phyloP scores from a whole-genome alignment of 2,888 invertebrate species.

The Tenthredo scrophulariae region DNA sequence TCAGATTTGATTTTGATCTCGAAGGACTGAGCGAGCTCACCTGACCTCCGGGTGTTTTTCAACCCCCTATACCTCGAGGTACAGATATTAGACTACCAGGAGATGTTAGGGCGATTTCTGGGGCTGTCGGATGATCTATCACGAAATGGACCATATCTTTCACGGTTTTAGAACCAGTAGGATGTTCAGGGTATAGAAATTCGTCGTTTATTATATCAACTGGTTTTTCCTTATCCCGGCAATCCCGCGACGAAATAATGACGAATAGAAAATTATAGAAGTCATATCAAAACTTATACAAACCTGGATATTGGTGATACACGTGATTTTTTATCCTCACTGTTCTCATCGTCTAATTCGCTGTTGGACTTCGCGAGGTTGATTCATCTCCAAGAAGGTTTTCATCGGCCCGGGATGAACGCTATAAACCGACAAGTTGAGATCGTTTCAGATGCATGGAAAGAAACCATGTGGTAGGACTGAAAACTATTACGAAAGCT shows the following conservation, averaged over 20 bases:
- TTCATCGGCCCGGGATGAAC: not conserved
- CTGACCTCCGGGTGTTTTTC: not conserved
- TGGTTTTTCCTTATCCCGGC: no score
- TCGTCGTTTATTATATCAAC: no score
- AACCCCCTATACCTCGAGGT: not conserved
- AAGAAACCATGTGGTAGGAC: no score
- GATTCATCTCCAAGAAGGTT: not conserved
- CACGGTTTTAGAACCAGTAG: not conserved
- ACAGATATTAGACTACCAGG: not conserved
- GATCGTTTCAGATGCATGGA: not conserved
- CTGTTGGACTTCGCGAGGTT: not conserved
- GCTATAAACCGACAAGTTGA: not conserved
- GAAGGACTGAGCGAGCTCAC: not conserved
- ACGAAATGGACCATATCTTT: not conserved
- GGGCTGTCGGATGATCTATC: not conserved
- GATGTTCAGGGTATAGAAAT: no score
- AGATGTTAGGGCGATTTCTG: not conserved
- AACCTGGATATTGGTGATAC: not conserved
- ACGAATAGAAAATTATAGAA: not conserved
- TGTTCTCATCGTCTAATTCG: not conserved
- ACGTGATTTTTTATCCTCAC: not conserved
- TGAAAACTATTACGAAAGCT: no score
- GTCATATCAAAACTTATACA: not conserved
- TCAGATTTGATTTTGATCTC: not conserved
- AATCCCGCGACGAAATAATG: no score